Conservation (phyloP, 2,113 vertebrate species). For the Callocephalon fimbriatum region DNA sequence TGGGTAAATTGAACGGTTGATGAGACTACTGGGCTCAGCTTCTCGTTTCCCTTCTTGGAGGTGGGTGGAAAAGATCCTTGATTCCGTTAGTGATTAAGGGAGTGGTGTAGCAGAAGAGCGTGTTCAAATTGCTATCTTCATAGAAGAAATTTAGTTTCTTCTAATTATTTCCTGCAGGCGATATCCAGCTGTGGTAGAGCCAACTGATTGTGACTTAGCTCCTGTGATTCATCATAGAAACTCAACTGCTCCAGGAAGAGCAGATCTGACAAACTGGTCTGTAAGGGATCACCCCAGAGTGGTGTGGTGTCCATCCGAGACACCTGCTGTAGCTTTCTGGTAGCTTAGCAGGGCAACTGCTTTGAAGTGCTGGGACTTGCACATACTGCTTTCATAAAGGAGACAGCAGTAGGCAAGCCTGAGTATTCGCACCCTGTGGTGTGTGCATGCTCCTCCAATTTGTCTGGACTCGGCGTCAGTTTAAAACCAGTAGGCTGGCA, state of each 20-base stretch:
- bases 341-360: not conserved
- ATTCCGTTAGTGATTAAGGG: constrained; percentile 8
- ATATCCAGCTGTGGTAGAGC: not conserved
- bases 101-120: not conserved
- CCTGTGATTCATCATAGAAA: not conserved
- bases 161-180: not conserved
- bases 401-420: not conserved
- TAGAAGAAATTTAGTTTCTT: not conserved
- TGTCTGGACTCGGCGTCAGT: accelerated
- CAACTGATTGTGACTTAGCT: not conserved
- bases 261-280: not conserved
- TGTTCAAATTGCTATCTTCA: not conserved
- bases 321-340: not conserved
- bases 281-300: not conserved
- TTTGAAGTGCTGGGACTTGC: not conserved
- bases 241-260: accelerated
- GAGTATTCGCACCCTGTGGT: accelerated
- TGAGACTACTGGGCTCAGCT: not conserved
- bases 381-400: accelerated
- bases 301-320: accelerated
- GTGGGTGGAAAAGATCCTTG: not conserved
- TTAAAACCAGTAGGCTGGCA: not conserved
- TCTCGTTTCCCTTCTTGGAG: not conserved
- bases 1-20: not conserved
- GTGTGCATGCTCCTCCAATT: not conserved